Base-by-base conservation (phyloP, 2,113 vertebrate genomes). In the Eublepharis macularius region DNA sequence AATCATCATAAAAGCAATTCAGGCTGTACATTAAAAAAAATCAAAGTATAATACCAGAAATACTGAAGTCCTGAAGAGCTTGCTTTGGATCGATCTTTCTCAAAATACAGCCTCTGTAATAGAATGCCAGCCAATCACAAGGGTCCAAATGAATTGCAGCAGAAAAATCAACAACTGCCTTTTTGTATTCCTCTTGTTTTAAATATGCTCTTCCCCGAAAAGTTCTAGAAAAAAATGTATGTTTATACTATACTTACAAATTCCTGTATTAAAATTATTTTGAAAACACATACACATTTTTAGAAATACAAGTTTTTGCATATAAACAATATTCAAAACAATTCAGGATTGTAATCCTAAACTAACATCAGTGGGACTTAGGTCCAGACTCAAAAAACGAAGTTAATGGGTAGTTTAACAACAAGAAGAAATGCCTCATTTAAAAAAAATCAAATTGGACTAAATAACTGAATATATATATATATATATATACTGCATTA, bases 41-140 rank as follows among this genome's bases (percentile, higher is more conserved):
- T 76, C 34, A 76, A 51, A 19, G 34, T 16, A 43, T 47, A 87
- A 49, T 96, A 97, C 97, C 96, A 93, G 97, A 97, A 88, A 95
- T 85, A 41, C 97, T 97, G 76, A 97, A 96, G 91, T 98, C 97
- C 86, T 94, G 94, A 17, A 97, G 80, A 1, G 97, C 96, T 90
- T 73, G 92, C 34, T 93, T 80, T 45, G 94, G 95, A 77, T 93
- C 91, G 76, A 66, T 84, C 76, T 95, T 95, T 73, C 93, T 89
- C 77, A 97, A 90, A 84, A 97, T 78, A 85, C 96, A 97, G 34
- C 93, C 97, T 91, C 96, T 93, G 17, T 95, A 94, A 92, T 96
- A 97, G 73, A 96, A 93, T 3, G 96, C 96, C 87, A 94, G 24
- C 96, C 97, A 98, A 81, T 96, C 95, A 85, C 82, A 93, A 57